phyloP scores from a whole-genome alignment of 2,888 invertebrate genomes.

The Cataglyphis livida region DNA sequence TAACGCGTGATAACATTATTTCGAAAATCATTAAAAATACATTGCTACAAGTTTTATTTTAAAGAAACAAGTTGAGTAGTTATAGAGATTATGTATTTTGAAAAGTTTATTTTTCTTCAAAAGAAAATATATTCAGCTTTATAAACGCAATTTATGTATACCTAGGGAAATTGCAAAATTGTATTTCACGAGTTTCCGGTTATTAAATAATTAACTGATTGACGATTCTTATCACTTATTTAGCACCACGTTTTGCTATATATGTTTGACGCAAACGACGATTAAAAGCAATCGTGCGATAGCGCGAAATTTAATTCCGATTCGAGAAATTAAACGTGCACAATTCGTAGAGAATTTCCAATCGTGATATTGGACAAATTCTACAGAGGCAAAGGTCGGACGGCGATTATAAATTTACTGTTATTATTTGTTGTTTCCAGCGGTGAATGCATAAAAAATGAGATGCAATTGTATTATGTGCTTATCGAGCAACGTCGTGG shows the following conservation, averaged over 20 bases:
- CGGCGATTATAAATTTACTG: conserved; percentile 6
- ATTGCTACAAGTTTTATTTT: not conserved
- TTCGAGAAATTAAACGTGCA: conserved; percentile 4
- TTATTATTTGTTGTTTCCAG: not conserved
- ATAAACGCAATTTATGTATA: not conserved
- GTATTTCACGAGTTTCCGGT: not conserved
- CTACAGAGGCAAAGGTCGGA: not conserved
- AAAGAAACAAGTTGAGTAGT: not conserved
- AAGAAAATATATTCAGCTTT: not conserved
- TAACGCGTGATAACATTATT: not conserved
- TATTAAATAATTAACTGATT: conserved; percentile 2
- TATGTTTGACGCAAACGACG: not conserved
- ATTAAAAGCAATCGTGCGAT: not conserved
- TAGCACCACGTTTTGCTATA: not conserved
- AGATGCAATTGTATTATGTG: conserved; percentile 22
- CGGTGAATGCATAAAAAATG: conserved; percentile 24
- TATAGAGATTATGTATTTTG: not conserved
- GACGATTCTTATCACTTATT: not conserved
- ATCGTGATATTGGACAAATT: conserved; percentile 9
- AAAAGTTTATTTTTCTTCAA: not conserved
- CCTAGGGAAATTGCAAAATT: not conserved
- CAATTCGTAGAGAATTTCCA: conserved; percentile 7
- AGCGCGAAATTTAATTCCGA: not conserved
- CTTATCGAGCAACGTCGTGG: not conserved
- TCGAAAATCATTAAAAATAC: not conserved